These are phyloP conservation scores for Centruroides vittatus DNA, from an alignment of 1,140 invertebrate species.

Conservation along the genomic window DNA sequence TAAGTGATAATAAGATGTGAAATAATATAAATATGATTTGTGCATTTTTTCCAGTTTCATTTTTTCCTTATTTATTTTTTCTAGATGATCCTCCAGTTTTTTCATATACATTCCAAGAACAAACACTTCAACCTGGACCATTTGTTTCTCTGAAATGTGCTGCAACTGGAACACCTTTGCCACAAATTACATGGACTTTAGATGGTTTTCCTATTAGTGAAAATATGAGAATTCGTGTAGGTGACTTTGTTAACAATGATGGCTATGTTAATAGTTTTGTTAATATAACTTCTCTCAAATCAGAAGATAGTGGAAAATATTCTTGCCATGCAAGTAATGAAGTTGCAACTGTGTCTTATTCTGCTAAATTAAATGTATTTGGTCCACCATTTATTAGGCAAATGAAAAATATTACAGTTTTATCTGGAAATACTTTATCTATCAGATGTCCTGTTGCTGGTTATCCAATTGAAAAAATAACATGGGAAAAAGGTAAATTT, in stretches of 20 bases:
- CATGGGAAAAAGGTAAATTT: constrained; percentile 34
- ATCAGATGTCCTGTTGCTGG: constrained; percentile 24
- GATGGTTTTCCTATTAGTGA: constrained; percentile 31
- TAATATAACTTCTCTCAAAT: constrained; percentile 29
- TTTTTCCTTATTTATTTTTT: constrained; percentile 1
- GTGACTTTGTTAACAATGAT: constrained; percentile 22
- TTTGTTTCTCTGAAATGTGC: constrained; percentile 70
- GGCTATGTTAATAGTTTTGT: constrained; percentile 29
- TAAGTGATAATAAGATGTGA: too few relatives aligned
- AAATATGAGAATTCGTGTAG: constrained; percentile 21
- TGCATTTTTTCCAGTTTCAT: too few relatives aligned
- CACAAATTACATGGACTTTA: constrained; percentile 37
- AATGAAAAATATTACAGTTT: constrained; percentile 33
- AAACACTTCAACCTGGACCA: constrained; percentile 63
- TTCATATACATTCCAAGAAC: constrained; percentile 17
- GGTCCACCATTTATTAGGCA: constrained; percentile 31
- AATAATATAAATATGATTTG: too few relatives aligned
- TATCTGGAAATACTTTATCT: constrained; percentile 28
- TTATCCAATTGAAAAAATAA: constrained; percentile 27
- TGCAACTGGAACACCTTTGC: constrained; percentile 62
- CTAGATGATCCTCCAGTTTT: constrained; percentile 23
- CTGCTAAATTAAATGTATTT: constrained; percentile 65
- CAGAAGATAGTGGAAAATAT: constrained; percentile 32
- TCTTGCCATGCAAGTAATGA: constrained; percentile 46
- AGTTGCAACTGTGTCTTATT: constrained; percentile 36